These are phyloP conservation scores for Eupithecia exiguata DNA, from an alignment of 2,888 invertebrate genomes.

Conservation along the genomic window DNA sequence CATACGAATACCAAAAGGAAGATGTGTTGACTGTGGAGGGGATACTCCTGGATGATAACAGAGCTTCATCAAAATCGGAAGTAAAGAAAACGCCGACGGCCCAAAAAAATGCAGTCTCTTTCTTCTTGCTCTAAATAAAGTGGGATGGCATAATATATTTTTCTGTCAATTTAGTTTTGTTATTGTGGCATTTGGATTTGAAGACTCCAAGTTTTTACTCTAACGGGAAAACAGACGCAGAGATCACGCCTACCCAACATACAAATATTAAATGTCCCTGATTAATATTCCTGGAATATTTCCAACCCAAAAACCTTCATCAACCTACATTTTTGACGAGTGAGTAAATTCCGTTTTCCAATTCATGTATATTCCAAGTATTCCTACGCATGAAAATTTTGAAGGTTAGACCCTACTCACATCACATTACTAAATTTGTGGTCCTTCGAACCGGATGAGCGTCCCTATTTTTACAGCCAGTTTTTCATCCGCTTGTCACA, in stretches of 20 bases:
- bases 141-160: no score
- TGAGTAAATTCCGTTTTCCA: background rate
- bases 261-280: background rate
- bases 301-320: background rate
- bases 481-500: no score
- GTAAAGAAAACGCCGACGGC: no score
- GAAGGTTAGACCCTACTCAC: background rate
- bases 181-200: background rate
- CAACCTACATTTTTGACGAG: background rate
- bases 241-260: background rate
- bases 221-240: no score
- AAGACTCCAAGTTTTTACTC: background rate
- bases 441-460: background rate
- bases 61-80: no score
- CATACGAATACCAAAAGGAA: no score
- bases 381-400: background rate
- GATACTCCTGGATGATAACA: no score
- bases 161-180: no score
- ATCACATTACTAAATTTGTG: background rate
- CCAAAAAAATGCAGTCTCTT: no score
- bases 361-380: background rate
- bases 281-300: background rate
- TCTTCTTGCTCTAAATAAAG: background rate
- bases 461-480: background rate
- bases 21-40: no score